Base-by-base conservation (phyloP, 2,888 invertebrate genomes). In the Myathropa florea region DNA sequence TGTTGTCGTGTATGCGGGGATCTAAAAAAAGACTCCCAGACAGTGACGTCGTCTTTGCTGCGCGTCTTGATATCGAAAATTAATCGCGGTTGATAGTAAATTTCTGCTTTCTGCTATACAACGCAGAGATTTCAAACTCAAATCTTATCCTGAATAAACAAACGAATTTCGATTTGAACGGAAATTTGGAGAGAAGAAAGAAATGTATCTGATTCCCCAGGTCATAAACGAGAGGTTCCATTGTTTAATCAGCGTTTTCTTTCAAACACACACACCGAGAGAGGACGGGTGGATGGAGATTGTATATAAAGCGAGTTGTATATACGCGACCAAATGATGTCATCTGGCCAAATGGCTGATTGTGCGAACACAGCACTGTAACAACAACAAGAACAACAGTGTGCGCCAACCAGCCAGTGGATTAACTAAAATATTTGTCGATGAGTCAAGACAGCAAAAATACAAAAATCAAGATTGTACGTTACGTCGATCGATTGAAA, bases 381-480 rank as follows among this genome's bases (percentile, higher is more conserved):
- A 53, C 28, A 30, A 7, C 60, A 70, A 60, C 64, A 73, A 64
- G 53, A 64, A 55, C 64, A 33, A 30, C 28, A 30, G 14, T 12
- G 12, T 12, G 12, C 23, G 55, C 6, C 26, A 59, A 24, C 36
- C 70, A 60, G 39, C 59, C 57, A n/a, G 46, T 18, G 46, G n/a
- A 24, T 24, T 30, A 53, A 33, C 30, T 18, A 24, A 63, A 72
- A 63, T 63, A 24, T 64, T 73, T 36, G 33, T 53, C 21, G 36
- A 64, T 73, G 73, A 73, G 36, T 73, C 73, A 73, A 73, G 30
- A 36, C 21, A 28, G 53, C 53, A 63, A 61, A 72, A 72, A 63
- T 72, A 72, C 33, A 33, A 57, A 57, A 23, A 26, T 39, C 24
- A 55, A 39, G 60, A 24, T n/a, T n/a, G 33, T 64, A 73, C 53